Base-by-base conservation (phyloP, 2,888 invertebrate species). In the Nebria brevicollis region DNA sequence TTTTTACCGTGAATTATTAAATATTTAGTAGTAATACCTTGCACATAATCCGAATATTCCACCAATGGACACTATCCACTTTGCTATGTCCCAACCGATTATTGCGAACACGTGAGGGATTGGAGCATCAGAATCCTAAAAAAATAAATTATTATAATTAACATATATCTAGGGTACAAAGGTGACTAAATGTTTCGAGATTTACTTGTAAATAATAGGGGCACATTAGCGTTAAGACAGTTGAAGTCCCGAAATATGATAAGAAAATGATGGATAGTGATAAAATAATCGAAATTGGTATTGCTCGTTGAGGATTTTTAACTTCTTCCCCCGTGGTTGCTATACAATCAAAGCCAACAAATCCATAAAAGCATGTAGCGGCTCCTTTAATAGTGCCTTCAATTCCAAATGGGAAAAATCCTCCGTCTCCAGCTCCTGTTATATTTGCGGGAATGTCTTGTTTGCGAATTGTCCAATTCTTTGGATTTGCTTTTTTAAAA, bases 281-380 rank as follows among this genome's bases (percentile, higher is more conserved):
- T 0, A 93, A 90, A 15, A 97, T 93, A 83, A 98, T 97, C 1
- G 97, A 94, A 84, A 97, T 92, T 0, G 98, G 98, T 83, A 98
- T 97, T 3, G 94, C 93, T 89, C 93, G 94, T 89, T 95, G 94
- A 0, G 98, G 97, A 85, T 96, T 94, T 82, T 93, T 93, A 0
- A 96, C 97, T 89, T 98, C 98, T 88, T 98, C 98, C 6, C 97
- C 95, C 13, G 95, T 94, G 0, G 95, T 95, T 20, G 95, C 95
- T 82, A 96, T 96, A 87, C 95, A 95, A 90, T 98, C 98, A 89
- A 98, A 98, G 0, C 97, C 97, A 82, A 98, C 96, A 86, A 97
- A 98, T 5, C 96, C 97, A 87, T 97, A 98, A 89, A 98, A 98
- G 87, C 96, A 96, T 5, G 93, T 94, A 0, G 95, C 95, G 0